These are phyloP conservation scores for Imbricaverruca yamaguchii DNA, from an alignment of 2,888 invertebrate species.

Conservation along the genomic window DNA sequence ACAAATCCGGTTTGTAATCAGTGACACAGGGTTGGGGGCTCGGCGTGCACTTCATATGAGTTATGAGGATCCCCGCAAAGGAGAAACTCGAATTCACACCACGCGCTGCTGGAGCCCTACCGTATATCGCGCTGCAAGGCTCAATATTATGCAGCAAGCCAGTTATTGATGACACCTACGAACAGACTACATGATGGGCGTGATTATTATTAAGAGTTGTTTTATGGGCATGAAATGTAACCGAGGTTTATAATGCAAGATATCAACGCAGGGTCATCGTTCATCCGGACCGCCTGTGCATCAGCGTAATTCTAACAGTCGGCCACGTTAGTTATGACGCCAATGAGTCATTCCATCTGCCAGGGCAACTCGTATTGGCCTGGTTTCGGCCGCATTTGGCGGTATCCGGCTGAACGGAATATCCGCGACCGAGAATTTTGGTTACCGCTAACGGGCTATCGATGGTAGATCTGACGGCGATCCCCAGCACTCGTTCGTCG, in stretches of 20 bases:
- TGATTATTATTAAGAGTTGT: neutral
- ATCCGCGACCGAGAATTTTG: too few species aligned
- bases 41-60: neutral
- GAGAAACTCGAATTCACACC: slow-evolving; percentile 12
- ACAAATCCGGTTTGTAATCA: slow-evolving; percentile 16
- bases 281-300: neutral
- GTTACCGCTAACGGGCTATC: too few species aligned
- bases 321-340: neutral
- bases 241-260: neutral
- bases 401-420: neutral
- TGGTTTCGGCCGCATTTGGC: neutral
- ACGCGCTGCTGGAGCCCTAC: neutral
- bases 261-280: neutral
- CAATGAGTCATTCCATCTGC: neutral
- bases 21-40: neutral
- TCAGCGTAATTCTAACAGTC: neutral
- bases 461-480: too few species aligned
- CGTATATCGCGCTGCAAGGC: neutral
- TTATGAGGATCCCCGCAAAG: slow-evolving; percentile 13
- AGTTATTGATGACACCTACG: slow-evolving; percentile 10
- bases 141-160: neutral
- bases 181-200: neutral
- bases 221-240: neutral
- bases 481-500: too few species aligned
- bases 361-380: neutral